A percentile compares a stretch with the other conserved stretches of the same genome.
Evolutionary conservation across 2,888 invertebrate species (phyloP).

Genomic region (Diadromus collaris): DNA sequence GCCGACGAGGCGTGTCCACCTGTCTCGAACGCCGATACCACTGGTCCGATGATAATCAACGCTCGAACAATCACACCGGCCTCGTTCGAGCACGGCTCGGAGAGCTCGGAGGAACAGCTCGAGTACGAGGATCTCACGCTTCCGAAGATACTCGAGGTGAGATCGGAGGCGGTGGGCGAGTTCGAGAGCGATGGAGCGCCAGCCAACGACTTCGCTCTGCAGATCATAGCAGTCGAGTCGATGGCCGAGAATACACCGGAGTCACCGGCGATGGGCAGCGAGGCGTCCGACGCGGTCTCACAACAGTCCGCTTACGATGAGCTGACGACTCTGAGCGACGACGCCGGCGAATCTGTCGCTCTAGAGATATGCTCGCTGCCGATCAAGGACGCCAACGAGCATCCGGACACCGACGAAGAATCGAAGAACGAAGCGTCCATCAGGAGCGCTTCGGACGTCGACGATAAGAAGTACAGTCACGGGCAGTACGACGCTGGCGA

Average conservation of each 20-base stretch:
- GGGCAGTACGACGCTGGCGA: slow-evolving; percentile 24
- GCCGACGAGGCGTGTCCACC: slow-evolving; percentile 6
- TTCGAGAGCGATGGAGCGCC: slow-evolving; percentile 8
- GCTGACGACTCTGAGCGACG: slow-evolving; percentile 15
- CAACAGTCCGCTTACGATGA: slow-evolving; percentile 6
- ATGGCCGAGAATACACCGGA: slow-evolving; percentile 7
- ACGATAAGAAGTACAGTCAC: not conserved
- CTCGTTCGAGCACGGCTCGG: slow-evolving; percentile 67
- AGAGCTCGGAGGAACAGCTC: slow-evolving; percentile 41
- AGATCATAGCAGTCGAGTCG: slow-evolving; percentile 35
- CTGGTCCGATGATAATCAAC: slow-evolving; percentile 70
- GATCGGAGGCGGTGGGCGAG: slow-evolving; percentile 61
- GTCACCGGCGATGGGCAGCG: slow-evolving; percentile 28
- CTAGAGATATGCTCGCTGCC: slow-evolving; percentile 2
- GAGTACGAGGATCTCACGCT: slow-evolving; percentile 16
- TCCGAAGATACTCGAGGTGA: slow-evolving; percentile 66
- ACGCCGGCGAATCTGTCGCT: not conserved
- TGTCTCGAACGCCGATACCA: slow-evolving; percentile 39
- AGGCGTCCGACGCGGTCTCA: not conserved
- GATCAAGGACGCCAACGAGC: slow-evolving; percentile 1
- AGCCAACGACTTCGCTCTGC: slow-evolving; percentile 17
- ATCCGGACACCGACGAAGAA: slow-evolving; percentile 29
- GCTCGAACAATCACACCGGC: slow-evolving; percentile 71
- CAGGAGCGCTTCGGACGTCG: slow-evolving; percentile 5
- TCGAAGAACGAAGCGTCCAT: slow-evolving; percentile 10